Conservation (phyloP, 2,888 invertebrate genomes). For the Yponomeuta malinellus region DNA sequence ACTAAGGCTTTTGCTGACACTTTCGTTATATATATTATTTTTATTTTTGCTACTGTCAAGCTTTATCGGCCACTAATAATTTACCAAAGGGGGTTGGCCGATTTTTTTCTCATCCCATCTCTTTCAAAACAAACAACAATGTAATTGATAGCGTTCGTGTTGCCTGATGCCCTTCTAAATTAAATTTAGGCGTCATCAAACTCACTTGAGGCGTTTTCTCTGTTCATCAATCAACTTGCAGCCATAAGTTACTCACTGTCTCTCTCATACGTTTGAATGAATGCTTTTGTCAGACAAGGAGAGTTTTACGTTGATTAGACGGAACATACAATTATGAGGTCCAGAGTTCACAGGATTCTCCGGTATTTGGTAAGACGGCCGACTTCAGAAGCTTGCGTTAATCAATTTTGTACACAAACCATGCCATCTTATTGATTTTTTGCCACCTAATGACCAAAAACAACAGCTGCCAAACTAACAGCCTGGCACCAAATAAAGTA, state of each 20-base stretch:
- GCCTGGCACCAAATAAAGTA: constrained; percentile 42
- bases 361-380: constrained; percentile 48
- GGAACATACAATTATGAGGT: constrained; percentile 52
- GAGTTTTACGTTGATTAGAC: constrained; percentile 46
- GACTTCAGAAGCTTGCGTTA: constrained; percentile 65
- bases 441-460: constrained; percentile 59
- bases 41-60: neutral
- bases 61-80: neutral
- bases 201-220: constrained; percentile 72
- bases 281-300: constrained; percentile 36
- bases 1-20: too few species aligned
- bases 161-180: constrained; percentile 60
- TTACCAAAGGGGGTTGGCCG: neutral
- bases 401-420: constrained; percentile 73
- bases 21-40: too few species aligned
- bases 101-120: neutral
- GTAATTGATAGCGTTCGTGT: constrained; percentile 47
- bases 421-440: constrained; percentile 69
- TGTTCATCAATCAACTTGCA: constrained; percentile 70
- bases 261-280: constrained; percentile 33
- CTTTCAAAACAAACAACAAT: constrained; percentile 64
- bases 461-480: constrained; percentile 67
- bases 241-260: constrained; percentile 48
- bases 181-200: constrained; percentile 71
- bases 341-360: constrained; percentile 61